Evolutionary conservation across 2,113 vertebrate genomes (phyloP).

Genomic region (Otocyon megalotis): DNA sequence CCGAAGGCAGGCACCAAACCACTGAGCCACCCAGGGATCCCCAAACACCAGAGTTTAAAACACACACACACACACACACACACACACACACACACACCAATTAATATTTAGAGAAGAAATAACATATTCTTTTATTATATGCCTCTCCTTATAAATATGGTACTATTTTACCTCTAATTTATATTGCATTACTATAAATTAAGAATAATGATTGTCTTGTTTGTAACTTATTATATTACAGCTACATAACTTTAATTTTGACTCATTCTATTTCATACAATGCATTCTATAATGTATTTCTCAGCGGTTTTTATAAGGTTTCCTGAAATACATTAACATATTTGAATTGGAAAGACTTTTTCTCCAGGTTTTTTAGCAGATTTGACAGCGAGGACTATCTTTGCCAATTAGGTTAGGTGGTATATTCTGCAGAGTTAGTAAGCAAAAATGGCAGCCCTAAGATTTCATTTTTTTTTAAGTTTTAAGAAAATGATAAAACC

Average conservation of each 20-base stretch:
- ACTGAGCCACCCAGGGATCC: too few relatives aligned
- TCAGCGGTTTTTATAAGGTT: conserved; percentile 53
- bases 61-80: neutral
- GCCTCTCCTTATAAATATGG: conserved; percentile 22
- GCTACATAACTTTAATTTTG: conserved; percentile 43
- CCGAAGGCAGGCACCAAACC: too few relatives aligned
- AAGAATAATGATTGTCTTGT: conserved; percentile 33
- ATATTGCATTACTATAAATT: conserved; percentile 42
- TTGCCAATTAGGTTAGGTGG: conserved; percentile 14
- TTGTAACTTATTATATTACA: conserved; percentile 48
- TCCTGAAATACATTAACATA: conserved; percentile 51
- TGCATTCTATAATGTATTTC: conserved; percentile 53
- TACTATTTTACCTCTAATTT: conserved; percentile 59
- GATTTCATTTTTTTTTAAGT: neutral
- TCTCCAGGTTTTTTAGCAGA: conserved; percentile 17
- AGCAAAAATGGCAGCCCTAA: conserved; percentile 3
- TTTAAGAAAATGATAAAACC: conserved; percentile 50
- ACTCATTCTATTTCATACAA: conserved; percentile 39
- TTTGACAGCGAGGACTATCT: conserved; percentile 10
- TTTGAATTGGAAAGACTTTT: conserved; percentile 49
- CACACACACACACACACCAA: neutral
- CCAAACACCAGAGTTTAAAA: conserved; percentile 31
- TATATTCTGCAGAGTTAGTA: conserved; percentile 41
- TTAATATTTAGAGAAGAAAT: conserved; percentile 47
- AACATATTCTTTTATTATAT: neutral